Percentiles rank a stretch among this genome's conserved stretches.
Conservation (phyloP, 2,888 invertebrate species). For the Platycheirus albimanus region DNA sequence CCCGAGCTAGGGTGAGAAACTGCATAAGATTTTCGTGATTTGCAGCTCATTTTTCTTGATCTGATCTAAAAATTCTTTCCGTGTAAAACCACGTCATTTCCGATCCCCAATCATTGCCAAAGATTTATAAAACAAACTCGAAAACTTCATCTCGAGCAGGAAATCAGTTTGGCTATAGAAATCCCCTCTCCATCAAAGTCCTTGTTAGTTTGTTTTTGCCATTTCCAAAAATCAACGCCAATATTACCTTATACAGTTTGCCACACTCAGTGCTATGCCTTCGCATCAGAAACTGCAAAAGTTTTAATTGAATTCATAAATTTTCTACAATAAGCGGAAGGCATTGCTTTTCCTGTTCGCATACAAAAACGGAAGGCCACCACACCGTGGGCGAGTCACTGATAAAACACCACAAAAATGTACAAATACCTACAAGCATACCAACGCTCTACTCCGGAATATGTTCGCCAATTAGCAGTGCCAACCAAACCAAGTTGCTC, state of each 20-base stretch:
- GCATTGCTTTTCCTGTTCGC: slow-evolving; percentile 44
- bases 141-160: slow-evolving; percentile 34
- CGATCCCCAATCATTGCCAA: slow-evolving; percentile 32
- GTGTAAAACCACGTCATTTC: slow-evolving; percentile 31
- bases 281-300: slow-evolving; percentile 79
- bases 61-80: too few relatives aligned
- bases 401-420: slow-evolving; percentile 57
- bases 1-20: too few relatives aligned
- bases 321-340: slow-evolving; percentile 75
- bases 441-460: slow-evolving; percentile 30
- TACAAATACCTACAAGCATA: neutral
- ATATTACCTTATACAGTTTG: slow-evolving; percentile 13
- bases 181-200: slow-evolving; percentile 35
- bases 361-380: slow-evolving; percentile 50
- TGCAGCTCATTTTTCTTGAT: too few relatives aligned
- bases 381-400: slow-evolving; percentile 27
- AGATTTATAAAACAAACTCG: slow-evolving; percentile 29
- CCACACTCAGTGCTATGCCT: slow-evolving; percentile 70
- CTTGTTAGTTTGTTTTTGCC: slow-evolving; percentile 40
- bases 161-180: slow-evolving; percentile 15
- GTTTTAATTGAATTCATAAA: slow-evolving; percentile 81
- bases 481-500: slow-evolving; percentile 29
- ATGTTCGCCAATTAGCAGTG: slow-evolving; percentile 70
- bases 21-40: too few relatives aligned
- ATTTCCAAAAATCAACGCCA: slow-evolving; percentile 53